A percentile compares a stretch with the other conserved stretches of the same genome.
These are phyloP conservation scores for Leptarthrus brevirostris DNA, from an alignment of 2,888 invertebrate genomes.

Conservation along the genomic window DNA sequence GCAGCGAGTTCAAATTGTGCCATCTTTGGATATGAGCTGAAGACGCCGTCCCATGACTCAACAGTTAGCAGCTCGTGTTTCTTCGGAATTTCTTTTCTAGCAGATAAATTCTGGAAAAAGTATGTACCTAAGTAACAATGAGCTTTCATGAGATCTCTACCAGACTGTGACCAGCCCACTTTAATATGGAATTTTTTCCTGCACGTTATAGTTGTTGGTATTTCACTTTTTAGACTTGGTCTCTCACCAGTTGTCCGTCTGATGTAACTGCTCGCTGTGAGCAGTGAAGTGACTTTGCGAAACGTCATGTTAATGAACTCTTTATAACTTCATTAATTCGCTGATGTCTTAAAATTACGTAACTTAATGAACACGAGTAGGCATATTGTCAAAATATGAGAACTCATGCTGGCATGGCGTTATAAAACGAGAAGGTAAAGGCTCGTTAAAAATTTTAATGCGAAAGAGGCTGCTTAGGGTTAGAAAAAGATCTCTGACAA, in stretches of 20 bases:
- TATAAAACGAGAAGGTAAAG: no score
- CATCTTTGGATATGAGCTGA: neutral
- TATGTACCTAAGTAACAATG: neutral
- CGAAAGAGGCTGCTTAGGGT: no score
- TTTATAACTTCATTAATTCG: slow-evolving; percentile 25
- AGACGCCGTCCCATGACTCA: neutral
- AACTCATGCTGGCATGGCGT: neutral
- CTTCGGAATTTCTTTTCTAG: neutral
- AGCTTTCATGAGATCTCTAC: no score
- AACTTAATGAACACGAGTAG: slow-evolving; percentile 11
- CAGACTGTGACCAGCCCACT: no score
- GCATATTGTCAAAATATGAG: neutral
- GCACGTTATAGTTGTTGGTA: neutral
- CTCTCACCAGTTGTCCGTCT: neutral
- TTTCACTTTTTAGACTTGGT: neutral
- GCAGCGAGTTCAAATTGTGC: neutral
- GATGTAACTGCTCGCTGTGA: neutral
- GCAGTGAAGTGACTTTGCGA: neutral
- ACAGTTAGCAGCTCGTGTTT: neutral
- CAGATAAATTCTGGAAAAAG: neutral
- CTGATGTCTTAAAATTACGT: slow-evolving; percentile 19
- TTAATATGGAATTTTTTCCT: neutral
- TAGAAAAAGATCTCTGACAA: no score
- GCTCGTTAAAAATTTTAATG: no score
- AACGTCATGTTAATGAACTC: slow-evolving; percentile 30